A percentile compares a stretch with the other conserved stretches of the same genome.
Evolutionary conservation across 37 sponge, comb jelly and placozoan species (phyloP).

Genomic region (Mnemiopsis leidyi): DNA sequence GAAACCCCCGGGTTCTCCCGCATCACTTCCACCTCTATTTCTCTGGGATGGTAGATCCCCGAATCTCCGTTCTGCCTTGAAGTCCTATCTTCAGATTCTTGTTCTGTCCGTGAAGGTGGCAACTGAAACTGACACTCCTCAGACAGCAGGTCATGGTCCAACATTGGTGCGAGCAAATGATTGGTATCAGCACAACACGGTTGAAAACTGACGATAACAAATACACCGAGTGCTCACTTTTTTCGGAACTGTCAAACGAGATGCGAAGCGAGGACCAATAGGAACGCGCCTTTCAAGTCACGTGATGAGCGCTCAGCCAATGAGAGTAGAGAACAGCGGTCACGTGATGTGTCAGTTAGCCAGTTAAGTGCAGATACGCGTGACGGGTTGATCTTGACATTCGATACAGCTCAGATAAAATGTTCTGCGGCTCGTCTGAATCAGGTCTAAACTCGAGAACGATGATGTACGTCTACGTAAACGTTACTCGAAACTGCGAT

Average conservation of each 20-base stretch:
- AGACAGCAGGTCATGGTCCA: not conserved
- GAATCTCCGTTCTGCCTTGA: not conserved
- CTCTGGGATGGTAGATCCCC: not conserved
- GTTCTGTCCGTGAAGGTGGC: not conserved
- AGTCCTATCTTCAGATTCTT: not conserved
- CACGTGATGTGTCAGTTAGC: not conserved
- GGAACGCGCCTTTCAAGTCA: not conserved
- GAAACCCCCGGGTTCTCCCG: not conserved
- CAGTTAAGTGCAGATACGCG: not conserved
- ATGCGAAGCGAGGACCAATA: not conserved
- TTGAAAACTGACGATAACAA: not conserved
- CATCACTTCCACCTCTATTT: not conserved
- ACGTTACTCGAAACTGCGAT: not conserved
- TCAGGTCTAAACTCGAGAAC: not conserved
- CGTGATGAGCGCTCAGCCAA: not conserved
- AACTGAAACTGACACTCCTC: not conserved
- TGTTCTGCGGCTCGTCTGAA: not conserved
- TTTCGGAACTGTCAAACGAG: not conserved
- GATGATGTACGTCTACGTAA: not conserved
- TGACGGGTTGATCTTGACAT: not conserved
- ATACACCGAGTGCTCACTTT: not conserved
- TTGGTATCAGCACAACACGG: not conserved
- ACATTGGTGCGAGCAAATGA: not conserved
- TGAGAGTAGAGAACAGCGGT: not conserved
- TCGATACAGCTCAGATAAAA: not conserved